Conservation (phyloP, 2,113 vertebrate genomes). For the Bubalus kerabau region DNA sequence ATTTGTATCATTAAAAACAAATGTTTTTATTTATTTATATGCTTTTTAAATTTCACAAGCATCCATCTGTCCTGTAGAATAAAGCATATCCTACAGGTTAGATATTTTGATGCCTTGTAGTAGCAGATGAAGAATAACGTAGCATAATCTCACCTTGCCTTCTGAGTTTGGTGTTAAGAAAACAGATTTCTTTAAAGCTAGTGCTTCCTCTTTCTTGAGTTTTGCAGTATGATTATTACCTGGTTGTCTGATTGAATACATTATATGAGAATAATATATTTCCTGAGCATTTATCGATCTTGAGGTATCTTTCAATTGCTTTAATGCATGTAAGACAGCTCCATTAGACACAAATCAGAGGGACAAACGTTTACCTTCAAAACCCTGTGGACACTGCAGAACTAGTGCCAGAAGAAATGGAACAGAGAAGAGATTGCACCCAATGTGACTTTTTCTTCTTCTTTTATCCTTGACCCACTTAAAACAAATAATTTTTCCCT, state of each 20-base stretch:
- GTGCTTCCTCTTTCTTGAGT: not conserved
- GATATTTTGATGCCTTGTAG: too few species aligned
- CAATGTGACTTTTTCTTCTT: rapidly evolving
- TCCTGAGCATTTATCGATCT: not conserved
- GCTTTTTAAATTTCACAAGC: not conserved
- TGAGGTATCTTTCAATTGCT: not conserved
- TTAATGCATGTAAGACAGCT: not conserved
- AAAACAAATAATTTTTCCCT: not conserved
- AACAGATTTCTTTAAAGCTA: not conserved
- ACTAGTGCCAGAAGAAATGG: rapidly evolving
- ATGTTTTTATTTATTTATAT: not conserved
- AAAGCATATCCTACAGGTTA: rapidly evolving
- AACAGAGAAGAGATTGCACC: not conserved
- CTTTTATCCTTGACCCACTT: not conserved
- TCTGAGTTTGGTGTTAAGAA: not conserved
- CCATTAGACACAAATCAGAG: not conserved
- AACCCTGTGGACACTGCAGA: rapidly evolving
- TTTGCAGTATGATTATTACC: too few species aligned
- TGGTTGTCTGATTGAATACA: too few species aligned
- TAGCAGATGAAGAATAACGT: too few species aligned
- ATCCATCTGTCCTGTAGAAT: not conserved
- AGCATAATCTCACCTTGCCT: not conserved
- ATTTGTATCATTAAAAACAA: not conserved
- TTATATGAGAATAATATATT: rapidly evolving
- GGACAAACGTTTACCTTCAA: not conserved